Conservation (phyloP, 2,797 vertebrate genomes). For the Myioborus miniatus region DNA sequence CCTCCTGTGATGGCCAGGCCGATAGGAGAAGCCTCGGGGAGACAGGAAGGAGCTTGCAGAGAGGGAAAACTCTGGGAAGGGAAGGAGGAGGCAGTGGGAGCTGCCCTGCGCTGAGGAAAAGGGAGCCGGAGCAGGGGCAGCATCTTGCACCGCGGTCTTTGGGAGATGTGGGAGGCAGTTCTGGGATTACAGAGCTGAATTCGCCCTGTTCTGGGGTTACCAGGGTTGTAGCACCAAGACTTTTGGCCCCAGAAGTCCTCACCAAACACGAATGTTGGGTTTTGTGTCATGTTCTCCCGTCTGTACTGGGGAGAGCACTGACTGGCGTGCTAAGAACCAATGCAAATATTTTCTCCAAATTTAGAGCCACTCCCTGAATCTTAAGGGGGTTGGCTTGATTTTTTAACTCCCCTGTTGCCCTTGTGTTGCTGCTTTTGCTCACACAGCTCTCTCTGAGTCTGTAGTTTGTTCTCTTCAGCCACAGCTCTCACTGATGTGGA, state of each 20-base stretch:
- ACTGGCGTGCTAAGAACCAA: accelerated
- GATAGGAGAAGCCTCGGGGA: slow-evolving; percentile 60
- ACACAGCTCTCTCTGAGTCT: accelerated
- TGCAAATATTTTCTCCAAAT: not conserved
- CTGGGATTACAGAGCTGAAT: not conserved
- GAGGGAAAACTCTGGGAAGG: slow-evolving; percentile 21
- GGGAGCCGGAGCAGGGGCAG: not conserved
- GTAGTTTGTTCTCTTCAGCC: not conserved
- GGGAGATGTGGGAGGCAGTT: not conserved
- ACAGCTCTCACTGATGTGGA: accelerated
- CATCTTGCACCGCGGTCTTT: accelerated
- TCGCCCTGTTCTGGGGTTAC: not conserved
- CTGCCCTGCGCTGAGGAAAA: not conserved
- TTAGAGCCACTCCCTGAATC: not conserved
- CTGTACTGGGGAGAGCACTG: too few species aligned
- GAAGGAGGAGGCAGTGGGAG: not conserved
- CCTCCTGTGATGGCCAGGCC: slow-evolving; percentile 53
- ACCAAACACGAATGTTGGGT: accelerated
- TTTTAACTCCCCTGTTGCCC: too few species aligned
- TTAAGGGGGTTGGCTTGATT: too few species aligned
- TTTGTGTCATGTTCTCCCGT: accelerated
- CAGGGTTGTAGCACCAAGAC: accelerated
- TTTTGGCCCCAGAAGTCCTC: not conserved
- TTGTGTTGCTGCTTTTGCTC: accelerated
- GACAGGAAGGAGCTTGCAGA: slow-evolving; percentile 75